Base-by-base conservation (phyloP, 30 jellyfish, hydroid and myxozoan genomes). In the Chrysaora quinquecirrha region DNA sequence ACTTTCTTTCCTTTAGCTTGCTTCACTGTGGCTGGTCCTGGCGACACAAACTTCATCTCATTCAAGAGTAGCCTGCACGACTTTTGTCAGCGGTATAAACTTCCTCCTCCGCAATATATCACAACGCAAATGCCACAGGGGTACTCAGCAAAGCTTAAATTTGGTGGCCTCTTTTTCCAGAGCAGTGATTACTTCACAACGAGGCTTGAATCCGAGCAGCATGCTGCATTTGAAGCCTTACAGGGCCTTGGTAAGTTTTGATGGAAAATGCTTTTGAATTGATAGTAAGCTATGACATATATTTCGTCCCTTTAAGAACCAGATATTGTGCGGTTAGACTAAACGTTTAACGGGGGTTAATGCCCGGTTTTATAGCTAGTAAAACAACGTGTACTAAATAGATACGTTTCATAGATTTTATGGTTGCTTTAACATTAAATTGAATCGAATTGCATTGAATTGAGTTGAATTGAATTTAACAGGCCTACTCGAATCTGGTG, bases 81-180 rank as follows among this genome's bases (percentile, higher is more conserved):
- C 81, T 94, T 94, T 64, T 94, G 99, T 66, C 99, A 94, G 82
- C 96, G 96, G 52, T 94, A 87, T 66, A 80, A 83, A 62, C 96
- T 94, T 49, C 99, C 99, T 43, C 99, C 99, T 48, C 99, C 99
- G 30, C 99, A 94, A 71, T 94, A 94, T 73, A 94, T 94, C 48
- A 94, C 99, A 21, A 94, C 96, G 1, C 99, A 94, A 77, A 84
- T 80, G 70, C 71, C 93, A n/a, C 99, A 94, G 30, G 99, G 99
- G 16, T 94, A 80, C 87, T 94, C 99, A 12, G 97, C 99, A 18
- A 94, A 89, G 82, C 90, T 94, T 49, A 94, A 94, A 78, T 94
- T 94, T 58, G 99, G 99, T 83, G 99, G 99, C 91, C 89, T 94
- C 76, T 94, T 94, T 75, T 94, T 94, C 87, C 99, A 94, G 63